These are phyloP conservation scores for Hylomyscus alleni DNA, from an alignment of 2,797 vertebrate species.

Conservation along the genomic window DNA sequence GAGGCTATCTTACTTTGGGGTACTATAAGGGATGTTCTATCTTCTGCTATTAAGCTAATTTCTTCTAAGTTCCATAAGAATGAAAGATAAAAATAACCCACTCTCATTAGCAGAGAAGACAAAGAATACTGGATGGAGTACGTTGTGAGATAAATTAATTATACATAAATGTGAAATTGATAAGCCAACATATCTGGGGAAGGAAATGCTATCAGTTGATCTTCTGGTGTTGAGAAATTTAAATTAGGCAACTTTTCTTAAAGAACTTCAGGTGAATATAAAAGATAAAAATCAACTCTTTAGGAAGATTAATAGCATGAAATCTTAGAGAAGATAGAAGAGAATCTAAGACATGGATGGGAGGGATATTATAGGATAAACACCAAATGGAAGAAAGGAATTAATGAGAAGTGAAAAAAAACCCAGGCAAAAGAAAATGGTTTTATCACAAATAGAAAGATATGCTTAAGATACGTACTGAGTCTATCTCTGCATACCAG, in stretches of 20 bases:
- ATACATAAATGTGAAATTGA: constrained; percentile 51
- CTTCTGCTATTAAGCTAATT: constrained; percentile 50
- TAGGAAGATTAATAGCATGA: constrained; percentile 39
- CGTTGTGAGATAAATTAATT: constrained; percentile 52
- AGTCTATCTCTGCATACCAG: neutral
- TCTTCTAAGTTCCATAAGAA: neutral
- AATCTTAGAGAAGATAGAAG: constrained; percentile 50
- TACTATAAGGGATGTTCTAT: constrained; percentile 13
- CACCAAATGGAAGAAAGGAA: constrained; percentile 56
- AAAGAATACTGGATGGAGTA: constrained; percentile 41
- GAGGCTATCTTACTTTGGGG: constrained; percentile 43
- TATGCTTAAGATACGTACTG: constrained; percentile 46
- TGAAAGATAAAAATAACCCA: constrained; percentile 61
- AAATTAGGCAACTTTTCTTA: constrained; percentile 27
- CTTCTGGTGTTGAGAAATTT: neutral
- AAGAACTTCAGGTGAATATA: constrained; percentile 39
- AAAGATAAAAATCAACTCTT: constrained; percentile 48
- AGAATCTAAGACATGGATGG: neutral
- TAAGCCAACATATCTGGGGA: constrained; percentile 27
- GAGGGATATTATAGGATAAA: neutral
- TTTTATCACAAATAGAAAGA: constrained; percentile 22
- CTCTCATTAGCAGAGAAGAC: neutral
- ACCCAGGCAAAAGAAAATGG: constrained; percentile 53
- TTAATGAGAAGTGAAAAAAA: constrained; percentile 3
- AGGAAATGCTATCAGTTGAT: constrained; percentile 20